Conservation (phyloP, 2,113 vertebrate genomes). For the Hystrix brachyura region DNA sequence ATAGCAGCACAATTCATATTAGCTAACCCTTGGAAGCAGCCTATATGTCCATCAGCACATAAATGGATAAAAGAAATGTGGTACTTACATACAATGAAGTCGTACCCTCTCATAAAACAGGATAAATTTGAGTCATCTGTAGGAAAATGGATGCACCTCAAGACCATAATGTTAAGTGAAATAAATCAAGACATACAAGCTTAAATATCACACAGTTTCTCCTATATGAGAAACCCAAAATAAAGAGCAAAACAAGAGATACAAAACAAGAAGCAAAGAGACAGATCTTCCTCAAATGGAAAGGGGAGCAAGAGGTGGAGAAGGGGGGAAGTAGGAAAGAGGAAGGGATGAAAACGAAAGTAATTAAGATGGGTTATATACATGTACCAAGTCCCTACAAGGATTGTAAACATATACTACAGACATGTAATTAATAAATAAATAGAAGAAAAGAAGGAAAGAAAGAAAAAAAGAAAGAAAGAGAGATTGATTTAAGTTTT, state of each 20-base stretch:
- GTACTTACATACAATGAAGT: too few relatives aligned
- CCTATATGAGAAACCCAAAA: neutral
- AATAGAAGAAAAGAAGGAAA: too few relatives aligned
- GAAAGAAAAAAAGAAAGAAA: neutral
- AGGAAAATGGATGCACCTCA: neutral
- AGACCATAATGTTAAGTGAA: neutral
- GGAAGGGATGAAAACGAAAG: neutral
- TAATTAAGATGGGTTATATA: neutral
- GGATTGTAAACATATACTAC: neutral
- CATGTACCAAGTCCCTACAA: neutral
- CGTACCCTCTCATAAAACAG: too few relatives aligned
- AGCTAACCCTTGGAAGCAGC: neutral
- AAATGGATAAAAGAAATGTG: too few relatives aligned
- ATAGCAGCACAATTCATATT: too few relatives aligned
- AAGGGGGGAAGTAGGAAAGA: neutral
- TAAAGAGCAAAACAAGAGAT: neutral
- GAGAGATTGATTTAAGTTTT: too few relatives aligned
- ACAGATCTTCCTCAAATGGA: neutral
- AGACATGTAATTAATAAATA: neutral
- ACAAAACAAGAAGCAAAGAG: neutral
- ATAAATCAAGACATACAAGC: too few relatives aligned
- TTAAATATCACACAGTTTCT: too few relatives aligned
- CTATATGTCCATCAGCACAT: neutral
- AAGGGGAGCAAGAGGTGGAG: neutral
- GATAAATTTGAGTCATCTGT: neutral